A percentile compares a stretch with the other conserved stretches of the same genome.
phyloP scores from a whole-genome alignment of 2,113 vertebrate species.

The Ptilorrhoa leucosticta region DNA sequence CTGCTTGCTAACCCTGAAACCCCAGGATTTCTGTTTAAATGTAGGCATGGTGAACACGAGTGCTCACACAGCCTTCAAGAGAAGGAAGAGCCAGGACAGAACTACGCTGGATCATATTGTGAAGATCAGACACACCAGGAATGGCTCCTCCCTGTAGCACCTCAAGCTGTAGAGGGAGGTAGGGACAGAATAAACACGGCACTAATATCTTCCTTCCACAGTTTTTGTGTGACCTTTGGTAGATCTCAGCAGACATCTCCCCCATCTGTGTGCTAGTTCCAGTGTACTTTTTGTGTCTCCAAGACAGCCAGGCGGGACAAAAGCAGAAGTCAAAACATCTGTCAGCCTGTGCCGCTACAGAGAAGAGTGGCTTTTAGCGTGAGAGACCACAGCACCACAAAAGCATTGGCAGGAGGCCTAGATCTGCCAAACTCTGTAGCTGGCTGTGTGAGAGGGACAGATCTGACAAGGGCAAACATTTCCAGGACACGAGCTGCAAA shows the following conservation, averaged over 20 bases:
- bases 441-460: background rate
- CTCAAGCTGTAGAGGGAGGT: background rate
- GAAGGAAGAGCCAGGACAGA: background rate
- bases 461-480: conserved; percentile 41
- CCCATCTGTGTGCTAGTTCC: background rate
- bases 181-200: background rate
- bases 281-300: background rate
- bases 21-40: background rate
- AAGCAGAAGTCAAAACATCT: conserved; percentile 36
- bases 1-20: background rate
- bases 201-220: background rate
- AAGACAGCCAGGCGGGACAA: background rate
- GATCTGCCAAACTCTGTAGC: conserved; percentile 11
- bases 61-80: background rate
- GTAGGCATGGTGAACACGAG: rapidly evolving
- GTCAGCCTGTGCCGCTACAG: background rate
- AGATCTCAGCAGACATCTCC: background rate
- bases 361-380: conserved; percentile 10
- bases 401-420: conserved; percentile 15
- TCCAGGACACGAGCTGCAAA: conserved; percentile 19
- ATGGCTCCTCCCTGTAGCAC: background rate
- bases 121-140: background rate
- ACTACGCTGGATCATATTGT: background rate
- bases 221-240: background rate
- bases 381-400: background rate